Percentiles rank a stretch among this genome's conserved stretches.
These are phyloP conservation scores for Acropora yongei DNA, from an alignment of 64 coral and sea anemone genomes.

Conservation along the genomic window DNA sequence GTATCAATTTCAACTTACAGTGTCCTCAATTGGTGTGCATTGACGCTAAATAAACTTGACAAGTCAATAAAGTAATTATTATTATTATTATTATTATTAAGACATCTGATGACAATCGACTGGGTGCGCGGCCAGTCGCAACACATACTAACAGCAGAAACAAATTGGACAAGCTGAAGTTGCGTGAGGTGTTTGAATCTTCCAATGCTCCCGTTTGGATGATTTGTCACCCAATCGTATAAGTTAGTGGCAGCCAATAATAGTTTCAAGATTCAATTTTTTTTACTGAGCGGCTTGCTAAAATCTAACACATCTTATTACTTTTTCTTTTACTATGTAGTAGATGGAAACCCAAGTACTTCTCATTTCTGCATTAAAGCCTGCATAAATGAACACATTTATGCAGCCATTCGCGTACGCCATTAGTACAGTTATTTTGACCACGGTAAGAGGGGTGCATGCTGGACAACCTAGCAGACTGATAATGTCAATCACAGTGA, in stretches of 20 bases:
- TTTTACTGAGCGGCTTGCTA: background rate
- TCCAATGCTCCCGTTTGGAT: no score
- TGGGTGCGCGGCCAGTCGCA: no score
- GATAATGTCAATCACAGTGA: slow-evolving; percentile 78
- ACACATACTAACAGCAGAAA: background rate
- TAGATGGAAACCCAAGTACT: slow-evolving; percentile 48
- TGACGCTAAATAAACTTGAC: no score
- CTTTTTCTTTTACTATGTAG: background rate
- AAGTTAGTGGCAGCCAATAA: no score
- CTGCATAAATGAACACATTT: slow-evolving; percentile 78
- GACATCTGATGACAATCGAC: no score
- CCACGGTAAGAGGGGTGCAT: slow-evolving; percentile 46
- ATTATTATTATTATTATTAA: no score
- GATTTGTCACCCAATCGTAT: no score
- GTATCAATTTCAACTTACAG: no score
- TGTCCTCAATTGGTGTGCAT: no score
- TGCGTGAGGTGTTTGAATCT: background rate
- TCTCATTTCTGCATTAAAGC: slow-evolving; percentile 75
- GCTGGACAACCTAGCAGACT: slow-evolving; percentile 36
- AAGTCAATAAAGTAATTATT: no score
- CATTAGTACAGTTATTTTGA: slow-evolving; percentile 68
- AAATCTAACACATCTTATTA: background rate
- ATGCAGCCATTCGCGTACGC: slow-evolving; percentile 69
- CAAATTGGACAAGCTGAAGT: background rate
- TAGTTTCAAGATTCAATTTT: no score